phyloP scores from a whole-genome alignment of 2,113 vertebrate species.

The Gobius niger region DNA sequence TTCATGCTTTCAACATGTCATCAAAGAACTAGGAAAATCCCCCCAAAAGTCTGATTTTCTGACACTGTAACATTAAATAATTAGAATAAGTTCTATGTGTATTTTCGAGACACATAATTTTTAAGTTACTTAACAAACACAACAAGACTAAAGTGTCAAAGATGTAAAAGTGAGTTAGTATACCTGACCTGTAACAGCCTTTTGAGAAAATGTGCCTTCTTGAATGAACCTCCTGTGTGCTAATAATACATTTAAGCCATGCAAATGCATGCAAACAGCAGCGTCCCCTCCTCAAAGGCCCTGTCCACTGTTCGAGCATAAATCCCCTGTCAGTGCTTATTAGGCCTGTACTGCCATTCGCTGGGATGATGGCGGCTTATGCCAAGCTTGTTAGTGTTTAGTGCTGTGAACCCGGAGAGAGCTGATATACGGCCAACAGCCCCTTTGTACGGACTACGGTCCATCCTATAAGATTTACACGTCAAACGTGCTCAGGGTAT shows the following conservation, averaged over 20 bases:
- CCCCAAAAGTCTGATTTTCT: too few relatives aligned
- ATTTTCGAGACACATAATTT: too few relatives aligned
- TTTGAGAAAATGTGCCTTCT: neutral
- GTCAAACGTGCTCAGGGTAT: conserved; percentile 18
- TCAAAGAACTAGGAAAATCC: neutral
- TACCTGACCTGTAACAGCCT: too few relatives aligned
- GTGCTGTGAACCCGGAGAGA: conserved; percentile 42
- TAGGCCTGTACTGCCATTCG: conserved; percentile 59
- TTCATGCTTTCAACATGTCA: neutral
- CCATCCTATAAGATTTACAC: conserved; percentile 21
- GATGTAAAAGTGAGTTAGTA: too few relatives aligned
- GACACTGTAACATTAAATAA: too few relatives aligned
- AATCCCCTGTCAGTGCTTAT: conserved; percentile 72
- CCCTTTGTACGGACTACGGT: conserved; percentile 39
- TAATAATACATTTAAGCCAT: conserved; percentile 1
- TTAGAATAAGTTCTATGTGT: too few relatives aligned
- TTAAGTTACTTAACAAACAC: too few relatives aligned
- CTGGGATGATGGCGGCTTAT: conserved; percentile 69
- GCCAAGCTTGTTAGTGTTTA: conserved; percentile 73
- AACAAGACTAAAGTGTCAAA: too few relatives aligned
- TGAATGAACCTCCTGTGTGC: neutral
- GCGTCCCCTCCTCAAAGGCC: conserved; percentile 38
- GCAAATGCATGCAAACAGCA: conserved; percentile 30
- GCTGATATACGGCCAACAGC: conserved; percentile 41
- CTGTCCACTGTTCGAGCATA: conserved; percentile 45